Percentiles rank a stretch among this genome's conserved stretches.
Evolutionary conservation across 2,888 invertebrate species (phyloP).

Genomic region (Callinectes sapidus): DNA sequence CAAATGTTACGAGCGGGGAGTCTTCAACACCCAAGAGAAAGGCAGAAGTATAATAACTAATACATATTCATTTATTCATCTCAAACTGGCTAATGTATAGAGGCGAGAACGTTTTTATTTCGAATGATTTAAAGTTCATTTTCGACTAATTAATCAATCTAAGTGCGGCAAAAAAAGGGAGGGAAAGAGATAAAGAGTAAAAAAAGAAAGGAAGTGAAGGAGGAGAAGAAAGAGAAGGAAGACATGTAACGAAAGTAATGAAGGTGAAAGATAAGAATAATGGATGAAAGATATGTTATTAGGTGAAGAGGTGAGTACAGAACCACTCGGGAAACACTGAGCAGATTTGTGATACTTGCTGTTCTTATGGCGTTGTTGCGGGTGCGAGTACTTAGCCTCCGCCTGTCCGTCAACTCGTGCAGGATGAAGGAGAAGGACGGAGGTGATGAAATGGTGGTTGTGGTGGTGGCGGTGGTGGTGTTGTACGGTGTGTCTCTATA

Average conservation of each 20-base stretch:
- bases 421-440: no score
- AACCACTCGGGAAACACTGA: neutral
- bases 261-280: neutral
- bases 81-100: slow-evolving; percentile 16
- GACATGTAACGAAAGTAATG: neutral
- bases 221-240: neutral
- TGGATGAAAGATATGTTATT: neutral
- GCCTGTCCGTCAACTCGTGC: no score
- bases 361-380: no score
- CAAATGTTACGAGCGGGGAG: neutral
- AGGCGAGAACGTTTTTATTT: neutral
- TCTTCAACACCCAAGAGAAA: neutral
- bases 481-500: no score
- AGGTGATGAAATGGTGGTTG: no score
- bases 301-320: neutral
- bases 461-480: no score
- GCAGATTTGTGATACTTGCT: no score
- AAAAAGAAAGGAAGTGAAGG: neutral
- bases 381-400: no score
- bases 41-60: neutral
- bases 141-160: neutral
- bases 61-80: slow-evolving; percentile 15
- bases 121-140: neutral
- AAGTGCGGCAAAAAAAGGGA: neutral
- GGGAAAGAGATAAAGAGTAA: neutral